phyloP scores from a whole-genome alignment of 2,888 invertebrate species.

The Aleiodes leptofemur region DNA sequence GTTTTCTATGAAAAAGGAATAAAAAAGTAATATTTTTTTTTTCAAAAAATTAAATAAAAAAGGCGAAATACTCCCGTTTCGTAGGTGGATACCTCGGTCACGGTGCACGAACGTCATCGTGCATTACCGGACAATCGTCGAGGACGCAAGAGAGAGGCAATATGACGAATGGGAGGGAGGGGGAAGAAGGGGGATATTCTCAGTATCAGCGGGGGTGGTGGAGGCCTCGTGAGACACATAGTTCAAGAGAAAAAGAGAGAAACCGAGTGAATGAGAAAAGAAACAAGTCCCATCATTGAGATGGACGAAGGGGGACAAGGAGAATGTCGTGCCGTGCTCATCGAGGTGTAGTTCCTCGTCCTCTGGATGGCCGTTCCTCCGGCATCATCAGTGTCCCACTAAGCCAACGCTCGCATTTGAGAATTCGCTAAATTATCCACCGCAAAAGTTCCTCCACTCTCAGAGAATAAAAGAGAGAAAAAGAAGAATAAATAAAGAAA shows the following conservation, averaged over 20 bases:
- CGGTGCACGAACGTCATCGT: constrained; percentile 69
- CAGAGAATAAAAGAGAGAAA: neutral
- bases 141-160: constrained; percentile 62
- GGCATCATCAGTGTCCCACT: constrained; percentile 74
- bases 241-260: constrained; percentile 53
- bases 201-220: constrained; percentile 37
- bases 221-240: constrained; percentile 53
- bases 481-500: neutral
- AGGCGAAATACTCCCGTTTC: constrained; percentile 60
- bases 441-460: constrained; percentile 24
- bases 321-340: constrained; percentile 74
- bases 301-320: constrained; percentile 65
- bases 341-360: constrained; percentile 76
- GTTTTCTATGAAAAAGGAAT: too few relatives aligned
- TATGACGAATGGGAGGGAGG: neutral
- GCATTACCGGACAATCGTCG: constrained; percentile 68
- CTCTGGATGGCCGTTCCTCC: constrained; percentile 66
- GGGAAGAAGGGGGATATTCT: constrained; percentile 40
- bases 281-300: constrained; percentile 49
- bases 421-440: constrained; percentile 56
- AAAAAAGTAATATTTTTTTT: neutral
- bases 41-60: constrained; percentile 6
- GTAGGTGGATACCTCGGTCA: constrained; percentile 72
- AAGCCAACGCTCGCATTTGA: constrained; percentile 68
- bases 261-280: constrained; percentile 39